Evolutionary conservation across 2,888 invertebrate species (phyloP).

Genomic region (Caenorhabditis drosophilae): DNA sequence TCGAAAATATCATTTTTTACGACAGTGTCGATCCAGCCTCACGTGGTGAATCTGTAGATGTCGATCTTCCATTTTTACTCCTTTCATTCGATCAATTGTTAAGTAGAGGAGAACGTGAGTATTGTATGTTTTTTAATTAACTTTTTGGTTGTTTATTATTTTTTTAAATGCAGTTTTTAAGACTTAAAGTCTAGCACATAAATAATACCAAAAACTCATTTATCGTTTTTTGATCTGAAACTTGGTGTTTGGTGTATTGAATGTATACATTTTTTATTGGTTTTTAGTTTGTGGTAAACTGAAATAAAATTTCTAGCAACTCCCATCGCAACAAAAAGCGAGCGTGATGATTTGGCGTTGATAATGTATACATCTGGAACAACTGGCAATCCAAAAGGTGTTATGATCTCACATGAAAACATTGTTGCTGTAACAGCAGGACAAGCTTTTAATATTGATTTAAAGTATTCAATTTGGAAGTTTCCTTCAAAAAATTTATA

Average conservation of each 20-base stretch:
- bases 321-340: slow-evolving; percentile 73
- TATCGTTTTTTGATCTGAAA: neutral
- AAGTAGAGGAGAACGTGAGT: slow-evolving; percentile 48
- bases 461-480: slow-evolving; percentile 7
- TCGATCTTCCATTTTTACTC: slow-evolving; percentile 38
- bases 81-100: slow-evolving; percentile 59
- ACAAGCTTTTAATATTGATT: slow-evolving; percentile 65
- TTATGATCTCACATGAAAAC: slow-evolving; percentile 72
- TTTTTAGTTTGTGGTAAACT: neutral
- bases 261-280: neutral
- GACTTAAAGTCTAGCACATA: no score
- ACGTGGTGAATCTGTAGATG: slow-evolving; percentile 35
- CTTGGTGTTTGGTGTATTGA: neutral
- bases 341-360: slow-evolving; percentile 83
- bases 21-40: slow-evolving; percentile 51
- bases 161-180: slow-evolving; percentile 12
- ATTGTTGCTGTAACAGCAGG: slow-evolving; percentile 72
- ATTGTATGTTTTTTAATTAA: slow-evolving; percentile 24
- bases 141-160: slow-evolving; percentile 2
- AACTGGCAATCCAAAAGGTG: slow-evolving; percentile 77
- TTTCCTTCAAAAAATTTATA: neutral
- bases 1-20: slow-evolving; percentile 64
- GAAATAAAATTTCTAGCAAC: slow-evolving; percentile 25
- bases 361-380: slow-evolving; percentile 99
- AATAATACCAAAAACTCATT: no score